phyloP scores from a whole-genome alignment of 2,113 vertebrate genomes.

The Ictalurus furcatus region DNA sequence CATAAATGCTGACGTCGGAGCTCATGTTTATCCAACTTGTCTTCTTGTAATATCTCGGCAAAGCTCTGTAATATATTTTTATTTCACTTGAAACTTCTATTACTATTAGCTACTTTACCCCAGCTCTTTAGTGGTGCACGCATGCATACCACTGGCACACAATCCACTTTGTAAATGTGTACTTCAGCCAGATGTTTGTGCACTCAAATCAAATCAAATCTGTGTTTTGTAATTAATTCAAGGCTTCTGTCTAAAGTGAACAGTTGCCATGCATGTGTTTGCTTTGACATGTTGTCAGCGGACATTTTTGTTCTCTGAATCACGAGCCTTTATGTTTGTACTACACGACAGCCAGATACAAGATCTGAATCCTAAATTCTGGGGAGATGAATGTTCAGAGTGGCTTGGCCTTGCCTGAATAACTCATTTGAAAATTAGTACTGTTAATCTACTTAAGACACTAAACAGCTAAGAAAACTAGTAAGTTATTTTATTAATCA shows the following conservation, averaged over 20 bases:
- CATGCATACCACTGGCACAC: slow-evolving; percentile 39
- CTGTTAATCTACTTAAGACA: slow-evolving; percentile 51
- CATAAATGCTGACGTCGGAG: neutral
- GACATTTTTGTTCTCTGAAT: slow-evolving; percentile 69
- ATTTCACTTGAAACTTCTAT: slow-evolving; percentile 1
- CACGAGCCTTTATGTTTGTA: slow-evolving; percentile 61
- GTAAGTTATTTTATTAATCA: neutral
- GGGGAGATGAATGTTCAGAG: slow-evolving; percentile 50
- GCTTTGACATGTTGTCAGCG: slow-evolving; percentile 64
- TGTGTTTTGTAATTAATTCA: slow-evolving; percentile 63
- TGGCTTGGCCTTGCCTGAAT: slow-evolving; percentile 57
- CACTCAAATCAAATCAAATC: slow-evolving; percentile 49
- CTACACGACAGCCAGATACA: slow-evolving; percentile 44
- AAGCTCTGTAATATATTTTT: slow-evolving; percentile 22
- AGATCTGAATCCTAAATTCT: slow-evolving; percentile 63
- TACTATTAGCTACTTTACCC: neutral
- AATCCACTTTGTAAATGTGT: slow-evolving; percentile 50
- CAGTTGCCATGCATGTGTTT: slow-evolving; percentile 68
- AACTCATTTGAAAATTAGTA: slow-evolving; percentile 51
- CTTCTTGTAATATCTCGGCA: neutral
- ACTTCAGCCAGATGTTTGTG: slow-evolving; percentile 54
- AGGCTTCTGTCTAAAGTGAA: slow-evolving; percentile 58
- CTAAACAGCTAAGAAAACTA: slow-evolving; percentile 40
- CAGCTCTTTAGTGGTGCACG: slow-evolving; percentile 49
- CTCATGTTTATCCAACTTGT: slow-evolving; percentile 6